A percentile compares a stretch with the other conserved stretches of the same genome.
phyloP scores from a whole-genome alignment of 2,797 vertebrate species.

The Lycodopsis pacificus region DNA sequence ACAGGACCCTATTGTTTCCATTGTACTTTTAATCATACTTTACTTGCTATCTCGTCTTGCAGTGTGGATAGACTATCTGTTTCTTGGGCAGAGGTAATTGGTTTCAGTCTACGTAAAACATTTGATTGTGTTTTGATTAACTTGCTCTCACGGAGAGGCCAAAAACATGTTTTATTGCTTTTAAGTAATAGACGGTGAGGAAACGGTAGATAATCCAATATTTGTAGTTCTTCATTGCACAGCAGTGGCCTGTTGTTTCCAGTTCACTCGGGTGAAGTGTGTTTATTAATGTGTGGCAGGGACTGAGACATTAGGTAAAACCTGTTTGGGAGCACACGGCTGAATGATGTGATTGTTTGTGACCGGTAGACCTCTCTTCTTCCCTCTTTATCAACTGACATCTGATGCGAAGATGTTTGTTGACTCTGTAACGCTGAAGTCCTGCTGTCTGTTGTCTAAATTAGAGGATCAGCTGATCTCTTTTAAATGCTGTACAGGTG shows the following conservation, averaged over 20 bases:
- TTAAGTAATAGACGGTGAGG: not conserved
- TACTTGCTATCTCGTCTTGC: not conserved
- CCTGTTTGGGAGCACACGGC: conserved; percentile 48
- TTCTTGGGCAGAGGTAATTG: not conserved
- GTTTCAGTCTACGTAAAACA: not conserved
- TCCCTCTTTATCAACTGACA: conserved; percentile 1
- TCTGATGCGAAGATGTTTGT: conserved; percentile 23
- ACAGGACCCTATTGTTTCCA: not conserved
- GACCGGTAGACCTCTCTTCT: not conserved
- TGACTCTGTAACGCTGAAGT: not conserved
- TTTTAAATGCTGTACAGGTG: not conserved
- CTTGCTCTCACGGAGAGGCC: not conserved
- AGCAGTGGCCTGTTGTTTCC: conserved; percentile 9
- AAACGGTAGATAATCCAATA: not conserved
- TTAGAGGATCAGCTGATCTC: not conserved
- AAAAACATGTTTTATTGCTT: conserved; percentile 4
- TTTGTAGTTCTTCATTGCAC: not conserved
- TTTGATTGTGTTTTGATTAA: not conserved
- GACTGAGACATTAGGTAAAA: conserved; percentile 48
- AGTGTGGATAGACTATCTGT: not conserved
- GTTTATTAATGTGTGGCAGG: conserved; percentile 21
- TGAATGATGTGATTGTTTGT: conserved; percentile 2
- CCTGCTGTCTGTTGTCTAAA: conserved; percentile 12
- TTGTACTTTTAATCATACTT: not conserved
- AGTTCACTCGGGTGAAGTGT: conserved; percentile 2